Percentiles rank a stretch among this genome's conserved stretches.
Evolutionary conservation across 1,140 invertebrate species (phyloP).

Genomic region (Drosophila trapezifrons): DNA sequence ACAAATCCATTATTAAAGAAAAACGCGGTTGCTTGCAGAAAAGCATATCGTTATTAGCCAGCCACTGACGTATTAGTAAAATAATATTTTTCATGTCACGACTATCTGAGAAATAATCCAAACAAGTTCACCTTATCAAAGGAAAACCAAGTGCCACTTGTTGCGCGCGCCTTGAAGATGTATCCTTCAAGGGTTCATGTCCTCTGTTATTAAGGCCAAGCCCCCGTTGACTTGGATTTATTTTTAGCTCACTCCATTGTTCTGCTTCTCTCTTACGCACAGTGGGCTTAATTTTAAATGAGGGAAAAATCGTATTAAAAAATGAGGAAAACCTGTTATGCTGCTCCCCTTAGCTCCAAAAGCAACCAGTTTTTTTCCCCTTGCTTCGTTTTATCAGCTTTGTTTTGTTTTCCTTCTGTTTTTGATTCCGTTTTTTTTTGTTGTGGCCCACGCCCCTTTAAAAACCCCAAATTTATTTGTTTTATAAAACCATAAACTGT

Average conservation of each 20-base stretch:
- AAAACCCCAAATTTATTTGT: conserved; percentile 38
- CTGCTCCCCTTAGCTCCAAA: conserved; percentile 7
- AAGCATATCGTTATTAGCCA: neutral
- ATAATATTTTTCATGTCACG: neutral
- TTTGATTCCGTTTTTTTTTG: conserved; percentile 26
- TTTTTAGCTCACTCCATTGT: conserved; percentile 48
- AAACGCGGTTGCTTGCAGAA: neutral
- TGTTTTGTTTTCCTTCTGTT: conserved; percentile 37
- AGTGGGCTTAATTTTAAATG: conserved; percentile 39
- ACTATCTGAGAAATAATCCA: conserved; percentile 1
- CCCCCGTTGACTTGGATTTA: conserved; percentile 8
- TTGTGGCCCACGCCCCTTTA: conserved; percentile 35
- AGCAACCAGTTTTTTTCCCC: conserved; percentile 64
- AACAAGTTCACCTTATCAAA: neutral
- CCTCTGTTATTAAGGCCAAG: conserved; percentile 24
- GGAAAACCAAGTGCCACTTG: conserved; percentile 22
- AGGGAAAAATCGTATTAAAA: conserved; percentile 23
- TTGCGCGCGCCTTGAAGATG: conserved; percentile 11
- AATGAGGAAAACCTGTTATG: conserved; percentile 45
- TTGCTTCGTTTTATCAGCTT: conserved; percentile 43
- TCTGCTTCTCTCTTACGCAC: conserved; percentile 27
- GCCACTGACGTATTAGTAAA: neutral
- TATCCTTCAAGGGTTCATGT: conserved; percentile 10
- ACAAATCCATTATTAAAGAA: neutral
- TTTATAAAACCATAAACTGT: conserved; percentile 41